Conservation (phyloP, 2,113 vertebrate genomes). For the Empidonax traillii region DNA sequence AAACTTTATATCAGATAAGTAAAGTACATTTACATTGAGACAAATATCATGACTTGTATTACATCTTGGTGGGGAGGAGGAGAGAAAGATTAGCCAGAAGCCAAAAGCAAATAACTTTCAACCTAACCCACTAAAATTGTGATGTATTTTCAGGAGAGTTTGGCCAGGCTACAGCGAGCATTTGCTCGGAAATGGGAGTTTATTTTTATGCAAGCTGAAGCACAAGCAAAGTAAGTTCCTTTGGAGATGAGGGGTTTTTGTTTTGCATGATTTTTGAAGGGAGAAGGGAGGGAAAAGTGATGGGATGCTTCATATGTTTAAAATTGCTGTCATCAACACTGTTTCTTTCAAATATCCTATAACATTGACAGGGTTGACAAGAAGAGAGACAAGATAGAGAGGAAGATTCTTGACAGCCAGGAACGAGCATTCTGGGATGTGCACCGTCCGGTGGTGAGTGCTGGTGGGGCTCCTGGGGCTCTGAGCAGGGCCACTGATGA, state of each 20-base stretch:
- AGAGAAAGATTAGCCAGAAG: neutral
- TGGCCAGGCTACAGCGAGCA: constrained; percentile 94
- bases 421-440: constrained; percentile 98
- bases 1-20: neutral
- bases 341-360: constrained; percentile 1
- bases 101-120: neutral
- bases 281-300: neutral
- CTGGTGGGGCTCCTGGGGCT: fast-evolving
- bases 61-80: neutral
- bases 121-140: neutral
- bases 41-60: neutral
- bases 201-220: constrained; percentile 99
- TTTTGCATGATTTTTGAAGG: neutral
- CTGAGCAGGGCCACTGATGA: neutral
- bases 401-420: constrained; percentile 97
- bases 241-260: neutral
- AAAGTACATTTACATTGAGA: neutral
- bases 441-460: constrained; percentile 95
- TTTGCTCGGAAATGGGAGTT: constrained; percentile 99
- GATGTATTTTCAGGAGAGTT: constrained; percentile 86
- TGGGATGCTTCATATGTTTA: neutral
- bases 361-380: constrained; percentile 87
- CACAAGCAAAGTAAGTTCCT: constrained; percentile 95
- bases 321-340: neutral
- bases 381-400: constrained; percentile 97